Conservation (phyloP, 2,888 invertebrate genomes). For the Xestia ashworthii region DNA sequence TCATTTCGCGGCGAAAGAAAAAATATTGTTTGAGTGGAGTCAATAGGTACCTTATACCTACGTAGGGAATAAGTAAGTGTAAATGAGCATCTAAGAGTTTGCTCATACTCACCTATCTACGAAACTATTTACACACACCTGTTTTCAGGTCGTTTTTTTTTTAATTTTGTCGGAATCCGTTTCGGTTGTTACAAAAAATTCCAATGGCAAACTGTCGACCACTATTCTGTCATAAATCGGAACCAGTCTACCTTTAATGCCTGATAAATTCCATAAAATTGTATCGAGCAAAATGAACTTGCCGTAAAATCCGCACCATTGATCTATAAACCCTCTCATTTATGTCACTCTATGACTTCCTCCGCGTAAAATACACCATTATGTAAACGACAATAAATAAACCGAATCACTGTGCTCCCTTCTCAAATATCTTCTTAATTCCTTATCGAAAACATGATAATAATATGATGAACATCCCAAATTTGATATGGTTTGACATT, state of each 20-base stretch:
- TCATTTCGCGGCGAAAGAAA: constrained; percentile 19
- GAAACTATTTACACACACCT: not conserved
- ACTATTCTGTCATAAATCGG: not conserved
- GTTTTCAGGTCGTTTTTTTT: not conserved
- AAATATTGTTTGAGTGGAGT: not conserved
- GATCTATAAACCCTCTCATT: not conserved
- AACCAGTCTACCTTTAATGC: not conserved
- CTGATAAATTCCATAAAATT: constrained; percentile 1
- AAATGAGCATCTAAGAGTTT: not conserved
- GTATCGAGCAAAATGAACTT: constrained; percentile 17
- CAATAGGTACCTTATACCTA: too few species aligned
- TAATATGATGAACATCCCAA: constrained; percentile 5
- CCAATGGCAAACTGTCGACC: not conserved
- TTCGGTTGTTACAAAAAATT: not conserved
- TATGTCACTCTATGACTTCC: not conserved
- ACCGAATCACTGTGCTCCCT: not conserved
- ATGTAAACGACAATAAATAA: constrained; percentile 12
- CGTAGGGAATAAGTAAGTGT: not conserved
- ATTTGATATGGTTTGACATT: constrained; percentile 8
- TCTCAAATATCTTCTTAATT: constrained; percentile 10
- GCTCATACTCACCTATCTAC: not conserved
- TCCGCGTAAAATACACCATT: not conserved
- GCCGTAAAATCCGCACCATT: constrained; percentile 10
- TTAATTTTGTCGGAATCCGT: not conserved
- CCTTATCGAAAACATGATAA: constrained; percentile 6